These are phyloP conservation scores for Butastur rufipennis DNA, from an alignment of 2,113 vertebrate species.

Conservation along the genomic window DNA sequence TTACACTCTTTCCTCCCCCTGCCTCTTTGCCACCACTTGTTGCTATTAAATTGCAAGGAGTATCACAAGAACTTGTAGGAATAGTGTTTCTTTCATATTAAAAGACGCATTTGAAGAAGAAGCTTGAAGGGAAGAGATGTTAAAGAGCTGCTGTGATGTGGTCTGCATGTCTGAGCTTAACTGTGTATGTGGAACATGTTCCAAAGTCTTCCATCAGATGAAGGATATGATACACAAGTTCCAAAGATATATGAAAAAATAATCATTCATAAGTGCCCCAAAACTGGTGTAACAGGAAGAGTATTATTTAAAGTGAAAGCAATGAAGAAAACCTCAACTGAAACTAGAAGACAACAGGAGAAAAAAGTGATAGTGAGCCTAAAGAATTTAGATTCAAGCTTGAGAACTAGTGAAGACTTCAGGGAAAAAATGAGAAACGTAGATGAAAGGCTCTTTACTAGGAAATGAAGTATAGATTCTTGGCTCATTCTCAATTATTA, in stretches of 20 bases:
- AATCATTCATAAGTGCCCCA: background rate
- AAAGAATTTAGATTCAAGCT: background rate
- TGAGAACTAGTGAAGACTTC: background rate
- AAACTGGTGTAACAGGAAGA: background rate
- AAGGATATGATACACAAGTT: background rate
- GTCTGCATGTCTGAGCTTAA: background rate
- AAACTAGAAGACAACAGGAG: background rate
- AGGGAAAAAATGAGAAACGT: background rate
- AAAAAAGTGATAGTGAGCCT: background rate
- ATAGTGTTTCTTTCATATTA: background rate
- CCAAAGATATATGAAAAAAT: background rate
- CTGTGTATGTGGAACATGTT: background rate
- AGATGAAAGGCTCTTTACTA: background rate
- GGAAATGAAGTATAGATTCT: background rate
- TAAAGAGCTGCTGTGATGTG: background rate
- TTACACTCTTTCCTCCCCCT: background rate
- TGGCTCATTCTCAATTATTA: background rate
- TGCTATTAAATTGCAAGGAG: background rate
- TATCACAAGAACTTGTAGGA: background rate
- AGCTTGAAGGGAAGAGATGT: background rate
- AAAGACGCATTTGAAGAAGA: background rate
- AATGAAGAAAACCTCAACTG: background rate
- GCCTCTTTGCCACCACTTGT: background rate
- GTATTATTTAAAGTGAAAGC: background rate
- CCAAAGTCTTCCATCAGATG: background rate